Base-by-base conservation (phyloP, 2,888 invertebrate species). In the Xestobium rufovillosum region DNA sequence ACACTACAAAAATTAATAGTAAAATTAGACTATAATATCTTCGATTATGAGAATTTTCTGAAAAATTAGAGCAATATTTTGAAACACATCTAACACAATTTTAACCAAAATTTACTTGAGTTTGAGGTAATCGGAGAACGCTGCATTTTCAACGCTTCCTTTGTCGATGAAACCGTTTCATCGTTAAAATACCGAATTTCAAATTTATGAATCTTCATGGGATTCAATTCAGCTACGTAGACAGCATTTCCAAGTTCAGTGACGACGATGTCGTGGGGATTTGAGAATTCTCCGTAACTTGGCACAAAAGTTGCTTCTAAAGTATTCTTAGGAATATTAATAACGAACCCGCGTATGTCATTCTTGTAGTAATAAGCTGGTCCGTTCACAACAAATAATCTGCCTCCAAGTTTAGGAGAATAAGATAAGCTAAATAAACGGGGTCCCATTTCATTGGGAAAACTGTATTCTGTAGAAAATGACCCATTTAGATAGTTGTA, bases 351-450 rank as follows among this genome's bases (percentile, higher is more conserved):
- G n/a, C 6, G n/a, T n/a, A 19, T n/a, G 6, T 19, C 6, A n/a
- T n/a, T n/a, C n/a, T n/a, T 19, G 23, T 19, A 8, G n/a, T 19
- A 6, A 19, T 8, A 19, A 6, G 6, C 23, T 19, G 23, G 23
- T 19, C 23, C 23, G n/a, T 19, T 19, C n/a, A 19, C 23, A 19
- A 19, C n/a, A 19, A 19, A 19, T n/a, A 19, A n/a, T n/a, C n/a
- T 19, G 6, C 23, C 23, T n/a, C n/a, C n/a, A n/a, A n/a, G n/a
- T n/a, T n/a, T n/a, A 8, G 6, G 23, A 6, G 23, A 19, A n/a
- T 19, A 19, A 19, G 23, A 6, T 19, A 19, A 6, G n/a, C 23
- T 19, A n/a, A 19, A 19, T 8, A 19, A n/a, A 6, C 23, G 23
- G n/a, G 23, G 6, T 8, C 23, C 23, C 6, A n/a, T 19, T n/a